These are phyloP conservation scores for Opisthocomus hoazin DNA, from an alignment of 2,113 vertebrate species.

Conservation along the genomic window DNA sequence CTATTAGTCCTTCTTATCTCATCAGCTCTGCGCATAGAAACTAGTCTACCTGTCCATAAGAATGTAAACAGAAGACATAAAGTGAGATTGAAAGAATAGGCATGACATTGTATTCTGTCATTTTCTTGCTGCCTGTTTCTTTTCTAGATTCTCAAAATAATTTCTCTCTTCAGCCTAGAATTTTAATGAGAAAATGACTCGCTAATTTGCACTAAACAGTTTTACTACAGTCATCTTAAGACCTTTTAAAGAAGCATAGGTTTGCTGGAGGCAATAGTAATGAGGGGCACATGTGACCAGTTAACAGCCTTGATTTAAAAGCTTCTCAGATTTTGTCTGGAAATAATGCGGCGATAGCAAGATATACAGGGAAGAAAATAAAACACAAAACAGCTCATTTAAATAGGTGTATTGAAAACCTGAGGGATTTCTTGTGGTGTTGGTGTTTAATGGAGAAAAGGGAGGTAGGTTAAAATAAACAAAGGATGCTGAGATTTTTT, in stretches of 20 bases:
- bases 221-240: not conserved
- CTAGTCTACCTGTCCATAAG: not conserved
- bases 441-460: not conserved
- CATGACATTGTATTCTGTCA: not conserved
- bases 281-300: not conserved
- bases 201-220: not conserved
- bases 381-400: not conserved
- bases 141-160: not conserved
- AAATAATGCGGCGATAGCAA: not conserved
- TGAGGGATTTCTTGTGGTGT: not conserved
- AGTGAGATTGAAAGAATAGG: not conserved
- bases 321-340: not conserved
- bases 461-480: not conserved
- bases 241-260: not conserved
- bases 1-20: not conserved
- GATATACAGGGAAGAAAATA: not conserved
- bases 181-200: not conserved
- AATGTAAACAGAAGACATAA: not conserved
- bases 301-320: not conserved
- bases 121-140: not conserved
- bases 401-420: not conserved
- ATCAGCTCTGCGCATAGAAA: not conserved
- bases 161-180: not conserved
- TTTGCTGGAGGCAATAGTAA: not conserved
- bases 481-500: not conserved